Conservation (phyloP, 2,888 invertebrate genomes). For the Erannis defoliaria region DNA sequence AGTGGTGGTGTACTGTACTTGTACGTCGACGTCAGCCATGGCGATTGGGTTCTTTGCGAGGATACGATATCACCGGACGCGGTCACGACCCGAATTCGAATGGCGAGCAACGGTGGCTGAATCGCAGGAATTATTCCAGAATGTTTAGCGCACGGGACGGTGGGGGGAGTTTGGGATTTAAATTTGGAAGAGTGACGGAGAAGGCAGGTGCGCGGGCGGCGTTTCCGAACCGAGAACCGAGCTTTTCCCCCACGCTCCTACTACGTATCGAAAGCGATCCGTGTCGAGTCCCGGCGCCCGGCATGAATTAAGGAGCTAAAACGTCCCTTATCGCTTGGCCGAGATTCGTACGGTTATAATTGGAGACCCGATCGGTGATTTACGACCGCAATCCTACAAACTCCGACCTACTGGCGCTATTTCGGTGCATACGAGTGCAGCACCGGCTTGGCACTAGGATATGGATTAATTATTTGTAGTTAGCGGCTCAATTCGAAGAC, state of each 20-base stretch:
- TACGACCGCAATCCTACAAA: conserved; percentile 52
- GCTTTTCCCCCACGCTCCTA: conserved; percentile 67
- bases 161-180: conserved; percentile 85
- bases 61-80: conserved; percentile 82
- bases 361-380: conserved; percentile 66
- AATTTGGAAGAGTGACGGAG: conserved; percentile 87
- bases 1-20: conserved; percentile 94
- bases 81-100: conserved; percentile 87
- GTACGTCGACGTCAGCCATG: conserved; percentile 97
- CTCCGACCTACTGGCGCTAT: conserved; percentile 60
- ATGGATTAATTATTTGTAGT: conserved; percentile 39
- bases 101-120: conserved; percentile 82
- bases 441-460: conserved; percentile 29
- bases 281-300: conserved; percentile 33
- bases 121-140: conserved; percentile 87
- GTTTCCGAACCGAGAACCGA: conserved; percentile 71
- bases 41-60: conserved; percentile 60
- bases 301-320: conserved; percentile 46
- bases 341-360: conserved; percentile 64
- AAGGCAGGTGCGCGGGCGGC: conserved; percentile 86
- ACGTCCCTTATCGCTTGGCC: conserved; percentile 68
- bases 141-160: conserved; percentile 77
- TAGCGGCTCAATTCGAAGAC: conserved; percentile 32
- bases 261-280: conserved; percentile 57
- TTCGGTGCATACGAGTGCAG: conserved; percentile 46